Base-by-base conservation (phyloP, 2,797 vertebrate genomes). In the Platyrinchus mystaceus region DNA sequence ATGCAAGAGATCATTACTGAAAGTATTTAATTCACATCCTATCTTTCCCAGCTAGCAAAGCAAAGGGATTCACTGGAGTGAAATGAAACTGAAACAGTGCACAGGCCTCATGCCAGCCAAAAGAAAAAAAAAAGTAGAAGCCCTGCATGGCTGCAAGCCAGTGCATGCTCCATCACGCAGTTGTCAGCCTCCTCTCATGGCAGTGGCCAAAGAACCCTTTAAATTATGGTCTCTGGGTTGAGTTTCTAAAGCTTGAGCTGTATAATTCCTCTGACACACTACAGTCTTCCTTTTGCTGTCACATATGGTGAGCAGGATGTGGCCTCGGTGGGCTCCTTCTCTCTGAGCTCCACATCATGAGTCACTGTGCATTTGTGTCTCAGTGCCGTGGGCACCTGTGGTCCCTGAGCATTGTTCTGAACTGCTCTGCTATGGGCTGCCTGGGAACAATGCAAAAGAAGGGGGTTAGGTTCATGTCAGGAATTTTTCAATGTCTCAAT, bases 311-410 rank as follows among this genome's bases (percentile, higher is more conserved):
- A 56, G 44, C 44, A 32, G 77, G 44, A 67, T 1, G 7, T 37
- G 74, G 15, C 49, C 68, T 44, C 43, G 4, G 1, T 26, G 34
- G 44, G 47, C 78, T 52, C 9, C 39, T 47, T 53, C 28, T 50
- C 78, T 26, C 43, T 11, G 23, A 75, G 62, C 75, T 53, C 10
- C 12, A 21, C 32, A 41, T 7, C 0, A 0, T 4, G 77, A 78
- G 36, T 30, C 2, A 1, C 18, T 12, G 30, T 12, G 52, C 17
- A 9, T 18, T 13, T 28, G 26, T 10, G 64, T 34, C 9, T 4
- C 0, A 0, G 15, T 2, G 3, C 3, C 0, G 4, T 11, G 6
- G 77, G 50, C 46, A 23, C 32, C 0, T 0, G 1, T 1, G 4
- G 10, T 20, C 66, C 62, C 50, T 20, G 23, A 18, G 53, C 66